Evolutionary conservation across 2,888 invertebrate species (phyloP), one percentile per base, ranked within the genome.

Genomic region (Nomada hirtipes): DNA sequence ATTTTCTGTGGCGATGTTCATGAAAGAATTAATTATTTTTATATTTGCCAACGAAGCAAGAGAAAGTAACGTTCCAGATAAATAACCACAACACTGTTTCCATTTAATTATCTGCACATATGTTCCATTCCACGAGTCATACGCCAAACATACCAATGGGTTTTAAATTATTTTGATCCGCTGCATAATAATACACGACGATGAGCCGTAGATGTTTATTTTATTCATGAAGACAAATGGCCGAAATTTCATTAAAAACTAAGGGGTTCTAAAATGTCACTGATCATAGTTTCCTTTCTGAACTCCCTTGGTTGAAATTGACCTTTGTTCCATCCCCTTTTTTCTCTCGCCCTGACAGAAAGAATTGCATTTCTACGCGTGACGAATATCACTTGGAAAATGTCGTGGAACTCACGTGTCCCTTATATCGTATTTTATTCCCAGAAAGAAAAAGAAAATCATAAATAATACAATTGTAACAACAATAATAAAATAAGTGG

Each of bases 181-280:
- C 36, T 36, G 36, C 36, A 36, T 36, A 36, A 36, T 36, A 9
- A 36, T 36, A 7, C 36, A 4, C 7, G 36, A 36, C 36, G 0
- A 7, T 7, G 36, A 9, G 36, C 1, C 36, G 9, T 36, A 36
- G 36, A 44, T 23, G 15, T 61, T 52, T 13, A 15, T 57, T 64
- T 29, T 13, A 59, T 65, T 64, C 20, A 29, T 10, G 47, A 1
- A 29, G 13, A 18, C 4, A 23, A 65, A 70, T 78, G n/a, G 9
- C 47, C 23, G 52, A 36, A 26, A 76, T 61, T 63, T 63, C 50
- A 4, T 44, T 2, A 9, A 2, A 11, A 18, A 57, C 64, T n/a
- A 59, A 20, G 60, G 72, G 64, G 55, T 50, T 7, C 61, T 72
- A 59, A 87, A 86, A 84, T 86, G 84, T 82, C 87, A 86, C 42